Evolutionary conservation across 1,140 invertebrate genomes (phyloP), one percentile per base, ranked within the genome.

Genomic region (Drosophila ogumai): DNA sequence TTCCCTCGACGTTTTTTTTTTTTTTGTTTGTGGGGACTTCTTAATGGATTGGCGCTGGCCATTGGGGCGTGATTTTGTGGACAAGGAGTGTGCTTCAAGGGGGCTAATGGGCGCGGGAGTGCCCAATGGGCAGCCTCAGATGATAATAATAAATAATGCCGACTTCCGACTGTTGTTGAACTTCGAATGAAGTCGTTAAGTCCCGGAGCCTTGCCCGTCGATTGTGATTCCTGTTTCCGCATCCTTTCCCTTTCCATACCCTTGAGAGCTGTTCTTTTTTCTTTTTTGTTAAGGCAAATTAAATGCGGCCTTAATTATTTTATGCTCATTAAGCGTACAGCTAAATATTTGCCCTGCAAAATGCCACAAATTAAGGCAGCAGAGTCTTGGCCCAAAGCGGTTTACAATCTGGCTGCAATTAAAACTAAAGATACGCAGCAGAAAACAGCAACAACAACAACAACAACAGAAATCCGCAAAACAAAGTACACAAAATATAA

Each of bases 251-350:
- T 77, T 77, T 77, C 22, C 47, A 40, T 79, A 72, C 49, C 75
- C 75, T 79, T 79, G 76, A 54, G 13, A 61, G 28, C 34, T 5
- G 19, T 22, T 22, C 32, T 41, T 50, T 50, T 54, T 54, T 61
- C 43, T 40, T 22, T 71, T 60, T 46, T 28, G 28, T 50, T 50
- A 7, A 63, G 43, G 74, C 59, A 75, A 84, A 78, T 84, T 80
- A 88, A 88, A 82, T 77, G 60, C 71, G 80, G 73, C 68, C 80
- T 90, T 90, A 88, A 90, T 90, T 88, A 88, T 90, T 88, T 88
- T 73, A 78, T 88, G 84, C 85, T 90, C 85, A 88, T 88, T 88
- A 88, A 90, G 64, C 76, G 76, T 41, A 56, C 31, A 47, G 46
- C 50, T 13, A 74, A 61, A 71, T 68, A 60, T 78, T 78, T 82